Percentiles rank a stretch among this genome's conserved stretches.
These are phyloP conservation scores for Sternarchorhynchus goeldii DNA, from an alignment of 2,797 vertebrate species.

Conservation along the genomic window DNA sequence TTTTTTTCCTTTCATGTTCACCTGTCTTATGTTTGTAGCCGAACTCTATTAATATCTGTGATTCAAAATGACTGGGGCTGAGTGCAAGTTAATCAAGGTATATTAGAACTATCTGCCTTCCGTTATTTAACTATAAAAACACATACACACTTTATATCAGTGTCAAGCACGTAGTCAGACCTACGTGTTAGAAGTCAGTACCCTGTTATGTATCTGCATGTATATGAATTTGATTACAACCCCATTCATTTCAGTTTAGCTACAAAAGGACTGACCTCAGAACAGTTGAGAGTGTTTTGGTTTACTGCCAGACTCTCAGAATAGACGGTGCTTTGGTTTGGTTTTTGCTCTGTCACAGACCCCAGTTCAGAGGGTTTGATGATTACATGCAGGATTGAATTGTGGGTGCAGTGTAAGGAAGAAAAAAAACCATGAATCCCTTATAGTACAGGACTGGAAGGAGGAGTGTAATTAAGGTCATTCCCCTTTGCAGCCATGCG, in stretches of 20 bases:
- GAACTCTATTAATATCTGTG: constrained; percentile 57
- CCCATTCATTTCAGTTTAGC: constrained; percentile 9
- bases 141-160: constrained; percentile 39
- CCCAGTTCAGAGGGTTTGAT: no score
- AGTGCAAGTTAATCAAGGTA: constrained; percentile 53
- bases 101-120: constrained; percentile 65
- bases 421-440: no score
- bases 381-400: no score
- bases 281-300: background rate
- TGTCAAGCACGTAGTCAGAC: constrained; percentile 24
- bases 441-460: no score
- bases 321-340: no score
- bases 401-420: no score
- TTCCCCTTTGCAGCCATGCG: no score
- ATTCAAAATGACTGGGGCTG: constrained; percentile 54
- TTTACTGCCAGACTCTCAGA: background rate
- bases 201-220: constrained; percentile 7
- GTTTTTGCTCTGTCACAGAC: no score
- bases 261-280: background rate
- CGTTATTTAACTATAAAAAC: constrained; percentile 59
- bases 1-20: constrained; percentile 50
- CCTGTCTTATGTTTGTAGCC: constrained; percentile 57
- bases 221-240: no score
- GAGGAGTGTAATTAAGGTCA: no score
- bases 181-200: constrained; percentile 16